Evolutionary conservation across 2,888 invertebrate species (phyloP), one percentile per base, ranked within the genome.

Genomic region (Sarcophaga carnaria): DNA sequence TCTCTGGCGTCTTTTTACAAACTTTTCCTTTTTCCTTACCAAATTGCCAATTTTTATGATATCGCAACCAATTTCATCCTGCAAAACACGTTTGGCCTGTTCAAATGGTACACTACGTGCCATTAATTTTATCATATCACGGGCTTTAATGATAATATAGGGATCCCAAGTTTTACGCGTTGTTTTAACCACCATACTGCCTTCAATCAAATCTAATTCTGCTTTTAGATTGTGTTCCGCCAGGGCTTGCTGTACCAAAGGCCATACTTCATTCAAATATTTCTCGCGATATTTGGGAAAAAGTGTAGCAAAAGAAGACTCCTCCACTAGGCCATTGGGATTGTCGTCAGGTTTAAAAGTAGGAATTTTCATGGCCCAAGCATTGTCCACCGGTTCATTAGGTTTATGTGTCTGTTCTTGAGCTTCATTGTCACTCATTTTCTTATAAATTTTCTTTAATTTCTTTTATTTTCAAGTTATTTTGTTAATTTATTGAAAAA

Each of bases 91-190:
- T 17, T 96, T 95, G 3, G 99, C 99, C 94, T 99, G 99, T 93
- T 99, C 99, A 90, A 97, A 98, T 0, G 99, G 99, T 1, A 99
- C 99, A 93, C 98, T 98, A 89, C 99, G 95, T 0, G 99, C 97
- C 90, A 99, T 94, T 3, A 99, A 94, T 93, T 98, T 99, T 90
- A 99, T 97, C 94, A 99, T 95, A 93, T 99, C 99, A 86, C 99
- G 95, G 0, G 99, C 98, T 94, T 99, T 99, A 47, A 99, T 95
- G 67, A 99, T 97, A 78, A 99, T 97, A 90, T 97, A 99, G 0
- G 99, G 99, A 94, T 99, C 99, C 98, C 98, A 99, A 1, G 99
- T 99, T 94, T 99, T 99, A 78, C 97, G 95, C 0, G 99, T 99
- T 0, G 99, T 99, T 93, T 95, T 95, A 0, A 99, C 99, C 0